A percentile compares a stretch with the other conserved stretches of the same genome.
phyloP scores from a whole-genome alignment of 2,888 invertebrate genomes.

The Macrosoma leucophasiata region DNA sequence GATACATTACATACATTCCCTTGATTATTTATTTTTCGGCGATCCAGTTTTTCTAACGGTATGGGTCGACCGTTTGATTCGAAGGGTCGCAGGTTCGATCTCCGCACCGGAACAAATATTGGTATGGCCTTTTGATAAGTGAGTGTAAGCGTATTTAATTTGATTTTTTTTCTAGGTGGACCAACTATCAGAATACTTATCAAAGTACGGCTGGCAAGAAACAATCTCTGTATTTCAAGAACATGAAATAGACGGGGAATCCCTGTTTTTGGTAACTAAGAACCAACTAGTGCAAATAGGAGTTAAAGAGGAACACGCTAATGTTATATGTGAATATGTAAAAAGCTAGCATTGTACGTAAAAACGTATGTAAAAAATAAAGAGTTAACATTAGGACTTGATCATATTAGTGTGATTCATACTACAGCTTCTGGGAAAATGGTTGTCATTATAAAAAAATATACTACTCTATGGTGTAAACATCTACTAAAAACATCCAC shows the following conservation, averaged over 20 bases:
- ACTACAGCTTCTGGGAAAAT: too few relatives aligned
- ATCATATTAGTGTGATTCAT: too few relatives aligned
- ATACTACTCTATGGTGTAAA: too few relatives aligned
- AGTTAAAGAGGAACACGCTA: slow-evolving; percentile 50
- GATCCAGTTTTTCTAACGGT: too few relatives aligned
- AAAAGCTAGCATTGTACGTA: slow-evolving; percentile 32
- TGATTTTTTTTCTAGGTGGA: slow-evolving; percentile 38
- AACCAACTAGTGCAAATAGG: slow-evolving; percentile 52
- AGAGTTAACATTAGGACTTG: too few relatives aligned
- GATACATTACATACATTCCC: too few relatives aligned
- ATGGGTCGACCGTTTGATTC: too few relatives aligned
- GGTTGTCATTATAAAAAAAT: too few relatives aligned
- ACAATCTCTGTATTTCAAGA: slow-evolving; percentile 49
- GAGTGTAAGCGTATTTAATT: not conserved
- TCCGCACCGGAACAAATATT: not conserved
- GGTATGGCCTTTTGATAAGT: not conserved
- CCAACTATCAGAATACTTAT: slow-evolving; percentile 41
- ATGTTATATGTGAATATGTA: slow-evolving; percentile 46
- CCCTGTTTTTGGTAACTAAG: slow-evolving; percentile 51
- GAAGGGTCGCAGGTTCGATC: too few relatives aligned
- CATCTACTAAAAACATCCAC: too few relatives aligned
- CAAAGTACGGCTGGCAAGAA: slow-evolving; percentile 47
- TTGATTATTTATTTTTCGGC: too few relatives aligned
- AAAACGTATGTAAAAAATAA: slow-evolving; percentile 1
- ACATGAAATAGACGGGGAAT: slow-evolving; percentile 66